Conservation (phyloP, 2,888 invertebrate species). For the Xestia rhomboidea region DNA sequence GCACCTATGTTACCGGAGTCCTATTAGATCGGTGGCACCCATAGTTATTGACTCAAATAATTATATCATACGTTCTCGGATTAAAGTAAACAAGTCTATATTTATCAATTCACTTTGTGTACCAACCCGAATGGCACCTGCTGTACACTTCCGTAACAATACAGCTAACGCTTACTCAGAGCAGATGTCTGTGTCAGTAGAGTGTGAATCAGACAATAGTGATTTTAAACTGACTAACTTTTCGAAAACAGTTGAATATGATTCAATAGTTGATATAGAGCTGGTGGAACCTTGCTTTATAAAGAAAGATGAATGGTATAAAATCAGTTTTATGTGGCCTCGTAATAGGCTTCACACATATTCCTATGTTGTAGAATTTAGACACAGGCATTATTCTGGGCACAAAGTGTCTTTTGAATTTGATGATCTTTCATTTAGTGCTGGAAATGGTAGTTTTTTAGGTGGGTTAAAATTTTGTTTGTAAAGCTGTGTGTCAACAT, state of each 20-base stretch:
- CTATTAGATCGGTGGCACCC: slow-evolving; percentile 83
- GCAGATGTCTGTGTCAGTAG: slow-evolving; percentile 81
- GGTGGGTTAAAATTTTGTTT: slow-evolving; percentile 86
- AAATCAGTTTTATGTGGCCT: slow-evolving; percentile 85
- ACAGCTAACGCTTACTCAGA: slow-evolving; percentile 82
- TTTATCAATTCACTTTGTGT: slow-evolving; percentile 86
- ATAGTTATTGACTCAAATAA: slow-evolving; percentile 82
- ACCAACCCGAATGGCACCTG: slow-evolving; percentile 86
- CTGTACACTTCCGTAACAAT: slow-evolving; percentile 80
- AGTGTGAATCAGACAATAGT: slow-evolving; percentile 81
- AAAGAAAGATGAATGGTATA: slow-evolving; percentile 86
- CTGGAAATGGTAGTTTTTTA: slow-evolving; percentile 83
- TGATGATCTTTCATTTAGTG: slow-evolving; percentile 80
- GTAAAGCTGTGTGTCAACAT: slow-evolving; percentile 66
- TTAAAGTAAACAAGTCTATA: slow-evolving; percentile 86
- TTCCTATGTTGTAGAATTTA: slow-evolving; percentile 85
- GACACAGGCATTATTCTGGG: slow-evolving; percentile 79
- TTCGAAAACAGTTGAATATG: slow-evolving; percentile 84
- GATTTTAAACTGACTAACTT: slow-evolving; percentile 81
- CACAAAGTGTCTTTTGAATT: slow-evolving; percentile 84
- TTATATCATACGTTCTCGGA: slow-evolving; percentile 78
- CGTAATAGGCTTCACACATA: slow-evolving; percentile 75
- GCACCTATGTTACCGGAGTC: slow-evolving; percentile 84
- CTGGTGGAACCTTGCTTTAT: slow-evolving; percentile 85
- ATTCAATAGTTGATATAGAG: slow-evolving; percentile 84